Evolutionary conservation across 2,113 vertebrate genomes (phyloP).

Genomic region (Glareola pratincola): DNA sequence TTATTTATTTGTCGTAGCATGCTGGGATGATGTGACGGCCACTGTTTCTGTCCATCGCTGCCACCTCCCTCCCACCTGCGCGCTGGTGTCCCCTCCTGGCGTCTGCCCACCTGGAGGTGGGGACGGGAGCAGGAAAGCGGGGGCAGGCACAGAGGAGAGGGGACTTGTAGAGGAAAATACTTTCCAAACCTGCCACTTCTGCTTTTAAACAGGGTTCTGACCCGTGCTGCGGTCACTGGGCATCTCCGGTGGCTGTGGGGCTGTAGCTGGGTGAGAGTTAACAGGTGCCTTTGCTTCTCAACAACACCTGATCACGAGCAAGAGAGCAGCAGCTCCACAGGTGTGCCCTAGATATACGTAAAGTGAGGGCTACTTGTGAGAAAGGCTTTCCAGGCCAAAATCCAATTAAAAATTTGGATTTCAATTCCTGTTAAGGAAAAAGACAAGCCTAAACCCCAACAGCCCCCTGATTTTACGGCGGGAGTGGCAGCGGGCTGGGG

Average conservation of each 20-base stretch:
- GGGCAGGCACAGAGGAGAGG: neutral
- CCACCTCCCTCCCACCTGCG: neutral
- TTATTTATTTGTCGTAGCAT: neutral
- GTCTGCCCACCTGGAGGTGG: neutral
- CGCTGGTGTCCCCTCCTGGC: neutral
- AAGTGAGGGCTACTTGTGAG: neutral
- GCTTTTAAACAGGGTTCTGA: neutral
- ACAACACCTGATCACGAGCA: neutral
- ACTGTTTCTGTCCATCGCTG: neutral
- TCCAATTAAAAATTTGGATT: neutral
- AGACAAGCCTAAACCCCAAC: neutral
- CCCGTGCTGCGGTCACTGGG: neutral
- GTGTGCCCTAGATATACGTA: neutral
- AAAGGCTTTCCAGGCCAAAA: neutral
- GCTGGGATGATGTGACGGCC: too few species aligned
- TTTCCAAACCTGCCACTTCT: neutral
- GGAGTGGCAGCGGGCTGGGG: neutral
- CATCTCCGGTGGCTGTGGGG: neutral
- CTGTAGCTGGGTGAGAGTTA: neutral
- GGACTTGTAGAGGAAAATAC: neutral
- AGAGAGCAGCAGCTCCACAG: neutral
- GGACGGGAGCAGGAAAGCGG: too few species aligned
- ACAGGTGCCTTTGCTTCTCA: too few species aligned
- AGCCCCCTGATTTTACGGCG: neutral
- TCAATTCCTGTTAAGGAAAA: neutral